Base-by-base conservation (phyloP, 1,140 invertebrate genomes). In the Oryctes rhinoceros region DNA sequence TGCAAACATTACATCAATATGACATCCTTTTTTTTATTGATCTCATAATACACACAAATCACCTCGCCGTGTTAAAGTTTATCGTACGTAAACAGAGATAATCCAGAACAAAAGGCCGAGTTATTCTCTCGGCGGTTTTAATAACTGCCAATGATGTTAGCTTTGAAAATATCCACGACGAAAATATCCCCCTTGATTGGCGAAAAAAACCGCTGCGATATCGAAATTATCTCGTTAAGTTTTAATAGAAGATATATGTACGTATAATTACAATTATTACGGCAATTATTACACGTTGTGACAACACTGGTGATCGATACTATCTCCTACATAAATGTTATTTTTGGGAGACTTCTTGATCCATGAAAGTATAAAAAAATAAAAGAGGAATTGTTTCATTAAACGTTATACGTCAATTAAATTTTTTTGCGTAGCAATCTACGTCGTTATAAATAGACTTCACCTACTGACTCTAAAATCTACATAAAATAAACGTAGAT, bases 1-100 rank as follows among this genome's bases (percentile, higher is more conserved):
- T 18, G 53, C n/a, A 59, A 59, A 59, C 53, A 59, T 59, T 59
- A 59, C 53, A 59, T 59, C 53, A 59, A 59, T 30, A 30, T 59
- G 53, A 18, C 53, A 59, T 18, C 53, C 18, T 59, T 59, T 59
- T 59, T 59, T 59, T 59, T 59, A 59, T 59, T 59, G 18, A 59
- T 59, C 53, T 59, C 53, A n/a, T n/a, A 59, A 59, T 59, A 59
- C 53, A 59, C 53, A 59, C 53, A 59, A 59, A 59, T 59, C 53
- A 59, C 15, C 15, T 18, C 53, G 15, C 6, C 53, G 18, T 59
- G 53, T 18, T 59, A 59, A 59, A 59, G 53, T 59, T 59, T 59
- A 59, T 59, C 53, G 6, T 59, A 59, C 18, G 18, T 59, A 59
- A 59, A 59, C 18, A 18, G 5, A 59, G 53, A 59, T 59, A 59